phyloP scores from a whole-genome alignment of 1,140 invertebrate species.

The Bicyclus anynana region DNA sequence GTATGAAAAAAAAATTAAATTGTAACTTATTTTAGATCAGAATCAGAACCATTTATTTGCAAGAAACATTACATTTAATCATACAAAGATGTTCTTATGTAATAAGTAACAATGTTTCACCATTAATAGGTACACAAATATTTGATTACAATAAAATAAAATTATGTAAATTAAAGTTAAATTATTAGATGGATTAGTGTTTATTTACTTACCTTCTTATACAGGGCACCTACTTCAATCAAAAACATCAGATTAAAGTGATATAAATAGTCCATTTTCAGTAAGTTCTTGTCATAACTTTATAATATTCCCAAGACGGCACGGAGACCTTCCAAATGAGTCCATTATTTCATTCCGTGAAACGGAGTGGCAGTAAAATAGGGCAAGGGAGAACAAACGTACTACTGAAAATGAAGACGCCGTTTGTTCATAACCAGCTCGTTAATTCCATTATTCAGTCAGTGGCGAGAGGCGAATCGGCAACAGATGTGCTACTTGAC shows the following conservation, averaged over 20 bases:
- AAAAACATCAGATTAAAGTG: conserved; percentile 6
- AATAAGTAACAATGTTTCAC: too few species aligned
- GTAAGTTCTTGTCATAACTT: conserved; percentile 41
- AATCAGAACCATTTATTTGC: too few species aligned
- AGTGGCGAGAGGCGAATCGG: conserved; percentile 58
- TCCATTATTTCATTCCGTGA: conserved; percentile 68
- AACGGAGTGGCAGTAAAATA: conserved; percentile 71
- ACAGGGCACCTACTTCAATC: not conserved
- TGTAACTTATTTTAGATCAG: not conserved
- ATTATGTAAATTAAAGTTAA: too few species aligned
- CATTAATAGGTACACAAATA: too few species aligned
- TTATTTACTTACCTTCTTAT: not conserved
- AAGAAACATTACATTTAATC: too few species aligned
- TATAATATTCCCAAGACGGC: conserved; percentile 48
- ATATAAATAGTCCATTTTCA: conserved; percentile 23
- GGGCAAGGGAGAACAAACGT: conserved; percentile 63
- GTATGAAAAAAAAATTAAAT: too few species aligned
- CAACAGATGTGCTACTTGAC: conserved; percentile 69
- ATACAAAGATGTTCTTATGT: too few species aligned
- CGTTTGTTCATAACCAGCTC: conserved; percentile 73
- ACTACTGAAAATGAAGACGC: conserved; percentile 70
- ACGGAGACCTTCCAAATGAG: conserved; percentile 56
- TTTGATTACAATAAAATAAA: too few species aligned
- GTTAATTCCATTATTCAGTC: conserved; percentile 72
- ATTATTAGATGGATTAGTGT: too few species aligned